Percentiles rank a stretch among this genome's conserved stretches.
Evolutionary conservation across 2,113 vertebrate species (phyloP).

Genomic region (Megaceryle maxima): DNA sequence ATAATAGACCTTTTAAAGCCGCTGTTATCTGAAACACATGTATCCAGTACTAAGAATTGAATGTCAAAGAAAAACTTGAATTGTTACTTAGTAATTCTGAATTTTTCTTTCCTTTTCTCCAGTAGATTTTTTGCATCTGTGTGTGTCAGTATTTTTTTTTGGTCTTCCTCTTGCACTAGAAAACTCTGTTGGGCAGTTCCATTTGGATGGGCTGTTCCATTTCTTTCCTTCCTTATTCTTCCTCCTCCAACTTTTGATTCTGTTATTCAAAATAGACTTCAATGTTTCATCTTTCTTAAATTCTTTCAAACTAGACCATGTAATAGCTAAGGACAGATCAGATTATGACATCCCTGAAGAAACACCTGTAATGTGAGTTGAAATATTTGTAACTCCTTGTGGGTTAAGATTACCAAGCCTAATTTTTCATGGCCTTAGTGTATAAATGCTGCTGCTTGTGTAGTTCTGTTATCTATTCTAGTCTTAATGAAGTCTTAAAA

Average conservation of each 20-base stretch:
- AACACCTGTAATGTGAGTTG: background rate
- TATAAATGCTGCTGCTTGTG: background rate
- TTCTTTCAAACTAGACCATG: background rate
- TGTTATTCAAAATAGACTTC: background rate
- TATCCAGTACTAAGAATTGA: background rate
- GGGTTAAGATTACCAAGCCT: background rate
- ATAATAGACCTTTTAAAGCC: background rate
- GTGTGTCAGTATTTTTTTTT: background rate
- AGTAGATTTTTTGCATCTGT: fast-evolving
- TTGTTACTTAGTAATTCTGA: background rate
- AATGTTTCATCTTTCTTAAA: background rate
- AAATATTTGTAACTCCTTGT: background rate
- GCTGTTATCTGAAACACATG: background rate
- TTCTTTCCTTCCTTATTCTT: background rate
- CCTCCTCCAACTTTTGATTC: background rate
- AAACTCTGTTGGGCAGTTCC: background rate
- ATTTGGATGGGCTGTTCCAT: background rate
- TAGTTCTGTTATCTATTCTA: background rate
- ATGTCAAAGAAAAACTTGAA: background rate
- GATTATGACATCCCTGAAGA: background rate
- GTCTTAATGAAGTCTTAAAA: background rate
- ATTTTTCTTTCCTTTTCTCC: background rate
- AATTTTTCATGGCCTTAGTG: background rate
- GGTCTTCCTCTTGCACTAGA: background rate
- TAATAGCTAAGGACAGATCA: background rate